Evolutionary conservation across 2,888 invertebrate genomes (phyloP).

Genomic region (Zaprionus obscuricornis): DNA sequence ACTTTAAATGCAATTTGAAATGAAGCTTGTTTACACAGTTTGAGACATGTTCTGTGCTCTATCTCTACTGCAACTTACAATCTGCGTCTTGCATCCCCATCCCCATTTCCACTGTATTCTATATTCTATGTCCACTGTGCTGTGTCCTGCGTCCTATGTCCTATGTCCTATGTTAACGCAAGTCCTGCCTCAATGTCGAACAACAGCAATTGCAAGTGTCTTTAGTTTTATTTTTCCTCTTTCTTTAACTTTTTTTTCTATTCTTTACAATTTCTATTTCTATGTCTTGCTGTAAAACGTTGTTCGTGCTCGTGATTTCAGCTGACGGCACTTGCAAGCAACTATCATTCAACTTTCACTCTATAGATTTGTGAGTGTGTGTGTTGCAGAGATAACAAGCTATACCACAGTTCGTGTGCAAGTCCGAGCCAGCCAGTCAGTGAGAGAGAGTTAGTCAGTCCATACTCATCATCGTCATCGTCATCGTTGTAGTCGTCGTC

Average conservation of each 20-base stretch:
- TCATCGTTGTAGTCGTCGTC: no score
- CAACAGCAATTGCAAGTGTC: no score
- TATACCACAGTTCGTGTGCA: slow-evolving; percentile 29
- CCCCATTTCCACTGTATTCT: no score
- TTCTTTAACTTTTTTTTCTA: slow-evolving; percentile 17
- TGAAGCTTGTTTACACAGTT: slow-evolving; percentile 64
- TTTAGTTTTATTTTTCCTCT: slow-evolving; percentile 7
- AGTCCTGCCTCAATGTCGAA: no score
- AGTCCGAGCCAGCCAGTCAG: slow-evolving; percentile 1
- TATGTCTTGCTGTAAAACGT: no score
- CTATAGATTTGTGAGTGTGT: background rate
- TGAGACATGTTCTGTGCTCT: slow-evolving; percentile 1
- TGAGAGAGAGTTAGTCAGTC: background rate
- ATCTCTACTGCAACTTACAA: no score
- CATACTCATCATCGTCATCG: no score
- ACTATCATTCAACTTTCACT: slow-evolving; percentile 72
- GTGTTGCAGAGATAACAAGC: slow-evolving; percentile 37
- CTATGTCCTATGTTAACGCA: no score
- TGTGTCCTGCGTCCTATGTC: no score
- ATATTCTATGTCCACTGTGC: no score
- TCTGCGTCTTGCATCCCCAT: no score
- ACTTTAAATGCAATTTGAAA: slow-evolving; percentile 72
- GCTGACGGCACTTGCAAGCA: slow-evolving; percentile 49
- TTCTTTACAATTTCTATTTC: no score
- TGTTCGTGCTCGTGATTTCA: slow-evolving; percentile 46